Percentiles rank a stretch among this genome's conserved stretches.
Conservation (phyloP, 2,113 vertebrate species). For the Pholis gunnellus region DNA sequence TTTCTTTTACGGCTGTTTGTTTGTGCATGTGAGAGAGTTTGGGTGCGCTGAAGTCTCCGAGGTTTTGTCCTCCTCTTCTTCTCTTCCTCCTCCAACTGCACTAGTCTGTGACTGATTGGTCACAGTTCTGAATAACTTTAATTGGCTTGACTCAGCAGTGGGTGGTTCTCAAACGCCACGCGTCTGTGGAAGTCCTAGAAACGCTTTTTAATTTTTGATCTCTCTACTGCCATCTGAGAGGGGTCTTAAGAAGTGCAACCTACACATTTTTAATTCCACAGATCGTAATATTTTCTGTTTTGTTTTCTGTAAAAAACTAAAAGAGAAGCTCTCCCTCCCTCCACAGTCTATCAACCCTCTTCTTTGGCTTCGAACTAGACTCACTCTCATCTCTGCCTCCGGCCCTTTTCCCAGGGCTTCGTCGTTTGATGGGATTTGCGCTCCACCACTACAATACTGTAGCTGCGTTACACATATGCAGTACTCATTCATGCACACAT, state of each 20-base stretch:
- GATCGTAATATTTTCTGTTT: slow-evolving; percentile 27
- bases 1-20: slow-evolving; percentile 22
- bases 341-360: slow-evolving; percentile 46
- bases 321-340: slow-evolving; percentile 40
- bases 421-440: slow-evolving; percentile 82
- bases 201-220: slow-evolving; percentile 64
- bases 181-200: slow-evolving; percentile 58
- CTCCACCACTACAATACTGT: slow-evolving; percentile 65
- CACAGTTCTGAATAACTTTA: slow-evolving; percentile 76
- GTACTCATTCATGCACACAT: slow-evolving; percentile 30
- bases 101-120: slow-evolving; percentile 70
- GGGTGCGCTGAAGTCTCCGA: slow-evolving; percentile 34
- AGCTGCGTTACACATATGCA: slow-evolving; percentile 43
- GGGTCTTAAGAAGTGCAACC: slow-evolving; percentile 50
- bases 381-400: slow-evolving; percentile 77
- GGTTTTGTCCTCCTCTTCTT: slow-evolving; percentile 62
- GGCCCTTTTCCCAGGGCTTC: slow-evolving; percentile 77
- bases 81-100: slow-evolving; percentile 71
- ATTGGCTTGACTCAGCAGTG: slow-evolving; percentile 74
- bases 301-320: slow-evolving; percentile 41
- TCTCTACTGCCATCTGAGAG: slow-evolving; percentile 54
- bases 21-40: slow-evolving; percentile 39
- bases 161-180: slow-evolving; percentile 63
- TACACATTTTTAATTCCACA: slow-evolving; percentile 55
- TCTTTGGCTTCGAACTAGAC: slow-evolving; percentile 71